Base-by-base conservation (phyloP, 2,888 invertebrate species). In the Tetranychus piercei region DNA sequence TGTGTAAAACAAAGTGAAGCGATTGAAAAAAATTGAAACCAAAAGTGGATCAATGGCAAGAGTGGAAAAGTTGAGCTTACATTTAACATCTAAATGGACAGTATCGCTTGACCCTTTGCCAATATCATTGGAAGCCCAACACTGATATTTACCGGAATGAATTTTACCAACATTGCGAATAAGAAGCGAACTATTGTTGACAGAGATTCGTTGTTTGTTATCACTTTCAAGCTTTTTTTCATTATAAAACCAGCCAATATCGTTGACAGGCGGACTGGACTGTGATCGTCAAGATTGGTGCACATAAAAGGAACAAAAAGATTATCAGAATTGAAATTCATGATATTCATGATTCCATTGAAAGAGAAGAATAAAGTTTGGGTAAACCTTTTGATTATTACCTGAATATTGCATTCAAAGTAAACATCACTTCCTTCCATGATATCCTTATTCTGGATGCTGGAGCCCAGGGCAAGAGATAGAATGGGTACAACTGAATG, bases 401-500 rank as follows among this genome's bases (percentile, higher is more conserved):
- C 77, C 73, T 89, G 88, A 81, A 92, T 90, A 85, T 91, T 90
- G 84, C 92, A 92, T 85, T 92, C 91, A 84, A 92, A 92, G 85
- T 91, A 91, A 76, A 92, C 91, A 84, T 92, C 92, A 81, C 91
- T 92, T 74, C 92, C 91, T 83, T 92, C 92, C 83, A 92, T 91
- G 85, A 92, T 92, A 85, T 91, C 91, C 79, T 89, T 88, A 75
- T 90, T 88, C 80, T 89, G 89, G 79, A 92, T 85, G 76, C 91
- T 91, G 81, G 90, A 89, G 81, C 92, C 92, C 79, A 92, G 85
- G 77, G 88, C 86, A 79, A 92, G 83, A 75, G 88, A 87, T 77
- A 92, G 90, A 81, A 90, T 88, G 73, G 92, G 92, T 22, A 91
- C 89, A 85, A 91, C 92, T 92, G 6, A 22, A 69, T 20, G 34